These are phyloP conservation scores for Carpatolechia fugitivella DNA, from an alignment of 2,888 invertebrate species.

Conservation along the genomic window DNA sequence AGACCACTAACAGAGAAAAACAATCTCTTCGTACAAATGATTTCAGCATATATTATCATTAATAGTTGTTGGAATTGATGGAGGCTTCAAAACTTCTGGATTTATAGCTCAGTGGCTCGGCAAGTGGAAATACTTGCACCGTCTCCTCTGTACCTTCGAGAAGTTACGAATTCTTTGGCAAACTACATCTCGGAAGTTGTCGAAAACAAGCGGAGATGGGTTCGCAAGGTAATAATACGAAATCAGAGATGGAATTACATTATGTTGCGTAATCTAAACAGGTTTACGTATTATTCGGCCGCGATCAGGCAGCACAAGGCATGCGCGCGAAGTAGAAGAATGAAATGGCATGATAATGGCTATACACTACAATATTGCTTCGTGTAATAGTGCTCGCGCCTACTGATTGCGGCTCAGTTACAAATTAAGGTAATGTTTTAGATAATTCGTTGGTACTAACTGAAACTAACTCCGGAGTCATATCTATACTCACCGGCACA, in stretches of 20 bases:
- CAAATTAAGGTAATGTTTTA: too few relatives aligned
- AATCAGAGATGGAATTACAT: neutral
- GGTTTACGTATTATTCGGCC: too few relatives aligned
- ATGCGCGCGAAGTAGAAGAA: too few relatives aligned
- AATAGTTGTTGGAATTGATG: conserved; percentile 7
- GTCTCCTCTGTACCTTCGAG: neutral
- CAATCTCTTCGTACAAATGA: neutral
- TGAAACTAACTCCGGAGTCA: too few relatives aligned
- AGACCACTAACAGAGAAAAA: neutral
- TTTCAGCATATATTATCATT: conserved; percentile 10
- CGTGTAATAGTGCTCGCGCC: too few relatives aligned
- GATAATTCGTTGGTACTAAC: too few relatives aligned
- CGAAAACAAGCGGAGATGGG: neutral
- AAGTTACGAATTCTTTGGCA: conserved; percentile 4
- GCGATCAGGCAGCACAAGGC: too few relatives aligned
- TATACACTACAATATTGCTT: too few relatives aligned
- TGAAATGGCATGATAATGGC: too few relatives aligned
- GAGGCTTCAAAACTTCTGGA: conserved; percentile 4
- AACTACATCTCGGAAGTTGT: neutral
- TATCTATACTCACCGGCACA: too few relatives aligned
- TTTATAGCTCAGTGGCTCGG: neutral
- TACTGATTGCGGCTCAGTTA: too few relatives aligned
- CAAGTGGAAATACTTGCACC: conserved; percentile 6
- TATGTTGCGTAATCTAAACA: too few relatives aligned
- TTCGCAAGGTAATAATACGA: neutral